phyloP scores from a whole-genome alignment of 2,888 invertebrate species.

The Amblyteles armatorius region DNA sequence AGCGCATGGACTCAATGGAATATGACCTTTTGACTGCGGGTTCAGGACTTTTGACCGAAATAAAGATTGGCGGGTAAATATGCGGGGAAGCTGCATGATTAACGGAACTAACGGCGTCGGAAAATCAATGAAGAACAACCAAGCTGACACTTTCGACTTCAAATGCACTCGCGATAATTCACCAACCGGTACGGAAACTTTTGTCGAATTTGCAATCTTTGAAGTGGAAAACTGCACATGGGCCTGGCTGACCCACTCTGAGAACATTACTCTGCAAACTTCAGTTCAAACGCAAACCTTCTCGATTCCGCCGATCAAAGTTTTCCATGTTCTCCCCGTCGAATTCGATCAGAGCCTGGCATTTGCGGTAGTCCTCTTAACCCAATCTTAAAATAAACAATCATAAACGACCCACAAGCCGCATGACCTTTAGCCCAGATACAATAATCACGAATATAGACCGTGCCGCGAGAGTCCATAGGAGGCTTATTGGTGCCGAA shows the following conservation, averaged over 20 bases:
- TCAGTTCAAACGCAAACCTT: not conserved
- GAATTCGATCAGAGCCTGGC: not conserved
- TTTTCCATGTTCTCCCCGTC: not conserved
- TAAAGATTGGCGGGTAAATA: constrained; percentile 8
- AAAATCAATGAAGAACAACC: not conserved
- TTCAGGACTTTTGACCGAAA: constrained; percentile 16
- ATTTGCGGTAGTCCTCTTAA: not conserved
- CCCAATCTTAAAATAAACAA: constrained; percentile 4
- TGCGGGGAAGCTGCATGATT: not conserved
- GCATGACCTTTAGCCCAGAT: constrained; percentile 11
- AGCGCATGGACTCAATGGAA: not conserved
- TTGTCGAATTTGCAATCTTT: no score
- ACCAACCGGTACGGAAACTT: not conserved
- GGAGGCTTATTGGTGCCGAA: constrained; percentile 9
- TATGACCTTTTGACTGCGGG: constrained; percentile 3
- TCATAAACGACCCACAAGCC: not conserved
- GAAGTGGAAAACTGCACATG: no score
- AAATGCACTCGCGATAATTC: not conserved
- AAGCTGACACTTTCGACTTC: not conserved
- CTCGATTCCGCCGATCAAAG: not conserved
- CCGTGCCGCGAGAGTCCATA: not conserved
- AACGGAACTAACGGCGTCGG: not conserved
- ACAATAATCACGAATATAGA: constrained; percentile 4
- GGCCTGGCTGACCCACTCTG: no score
- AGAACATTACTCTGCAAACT: no score